Evolutionary conservation across 2,888 invertebrate species (phyloP).

Genomic region (Capitulum mitella): DNA sequence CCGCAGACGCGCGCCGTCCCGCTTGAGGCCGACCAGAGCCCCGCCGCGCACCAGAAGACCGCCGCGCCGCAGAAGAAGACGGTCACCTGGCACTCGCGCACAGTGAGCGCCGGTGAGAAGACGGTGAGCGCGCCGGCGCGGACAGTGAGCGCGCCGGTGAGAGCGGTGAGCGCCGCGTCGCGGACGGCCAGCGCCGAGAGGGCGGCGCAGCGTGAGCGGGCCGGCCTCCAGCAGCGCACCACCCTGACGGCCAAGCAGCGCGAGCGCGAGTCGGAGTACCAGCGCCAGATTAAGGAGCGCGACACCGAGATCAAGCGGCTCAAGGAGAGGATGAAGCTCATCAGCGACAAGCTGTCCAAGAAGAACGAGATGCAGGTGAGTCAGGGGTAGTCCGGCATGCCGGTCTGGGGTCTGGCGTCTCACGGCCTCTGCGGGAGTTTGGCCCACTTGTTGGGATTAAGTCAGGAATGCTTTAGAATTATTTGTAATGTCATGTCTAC

Average conservation of each 20-base stretch:
- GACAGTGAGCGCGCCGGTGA: background rate
- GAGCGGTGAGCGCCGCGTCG: background rate
- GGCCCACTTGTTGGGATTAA: too few species aligned
- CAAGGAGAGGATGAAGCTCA: conserved; percentile 32
- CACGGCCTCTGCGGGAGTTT: too few species aligned
- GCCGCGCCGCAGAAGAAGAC: background rate
- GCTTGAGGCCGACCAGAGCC: background rate
- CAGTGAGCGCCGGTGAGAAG: background rate
- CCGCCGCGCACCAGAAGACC: background rate
- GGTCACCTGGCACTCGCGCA: background rate
- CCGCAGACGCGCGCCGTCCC: conserved; percentile 16
- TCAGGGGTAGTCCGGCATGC: too few species aligned
- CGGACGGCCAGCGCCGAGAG: background rate
- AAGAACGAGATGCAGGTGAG: conserved; percentile 30
- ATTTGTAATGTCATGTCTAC: too few species aligned
- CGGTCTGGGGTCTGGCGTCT: too few species aligned
- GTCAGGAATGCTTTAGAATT: too few species aligned
- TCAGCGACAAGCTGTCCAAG: conserved; percentile 35
- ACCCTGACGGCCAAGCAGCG: conserved; percentile 14
- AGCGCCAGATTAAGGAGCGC: conserved; percentile 36
- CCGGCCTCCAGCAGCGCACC: conserved; percentile 16
- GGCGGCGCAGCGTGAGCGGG: background rate
- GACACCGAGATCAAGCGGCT: conserved; percentile 36
- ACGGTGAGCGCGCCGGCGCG: background rate
- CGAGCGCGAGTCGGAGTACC: conserved; percentile 36